Evolutionary conservation across 2,888 invertebrate species (phyloP).

Genomic region (Epsilonema sp.): DNA sequence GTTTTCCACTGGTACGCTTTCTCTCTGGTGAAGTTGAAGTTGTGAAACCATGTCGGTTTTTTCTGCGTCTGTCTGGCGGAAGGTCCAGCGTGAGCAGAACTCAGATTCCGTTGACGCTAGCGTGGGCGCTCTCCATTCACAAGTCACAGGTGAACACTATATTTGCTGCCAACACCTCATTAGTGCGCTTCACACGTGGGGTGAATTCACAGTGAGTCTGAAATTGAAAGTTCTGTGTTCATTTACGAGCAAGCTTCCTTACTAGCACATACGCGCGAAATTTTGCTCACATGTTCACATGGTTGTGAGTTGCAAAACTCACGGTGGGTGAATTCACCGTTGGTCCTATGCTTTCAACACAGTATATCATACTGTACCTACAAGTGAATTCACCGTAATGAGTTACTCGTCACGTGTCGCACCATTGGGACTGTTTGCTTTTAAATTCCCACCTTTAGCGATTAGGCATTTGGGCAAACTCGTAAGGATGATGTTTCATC

Average conservation of each 20-base stretch:
- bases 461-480: background rate
- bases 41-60: slow-evolving; percentile 59
- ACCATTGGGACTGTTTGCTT: no score
- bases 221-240: slow-evolving; percentile 7
- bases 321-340: no score
- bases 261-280: no score
- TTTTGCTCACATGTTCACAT: no score
- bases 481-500: background rate
- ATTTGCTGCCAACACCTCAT: background rate
- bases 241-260: no score
- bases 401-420: no score
- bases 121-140: slow-evolving; percentile 95
- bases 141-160: slow-evolving; percentile 46
- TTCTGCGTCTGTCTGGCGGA: slow-evolving; percentile 42
- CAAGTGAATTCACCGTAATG: no score
- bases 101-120: slow-evolving; percentile 69
- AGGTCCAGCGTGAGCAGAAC: slow-evolving; percentile 39
- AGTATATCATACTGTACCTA: no score
- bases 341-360: no score
- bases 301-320: no score
- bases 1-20: slow-evolving; percentile 37
- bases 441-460: no score
- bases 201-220: slow-evolving; percentile 15
- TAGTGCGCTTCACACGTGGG: no score
- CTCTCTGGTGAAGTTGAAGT: slow-evolving; percentile 46